phyloP scores from a whole-genome alignment of 1,140 invertebrate genomes.

The Parasteatoda tepidariorum region DNA sequence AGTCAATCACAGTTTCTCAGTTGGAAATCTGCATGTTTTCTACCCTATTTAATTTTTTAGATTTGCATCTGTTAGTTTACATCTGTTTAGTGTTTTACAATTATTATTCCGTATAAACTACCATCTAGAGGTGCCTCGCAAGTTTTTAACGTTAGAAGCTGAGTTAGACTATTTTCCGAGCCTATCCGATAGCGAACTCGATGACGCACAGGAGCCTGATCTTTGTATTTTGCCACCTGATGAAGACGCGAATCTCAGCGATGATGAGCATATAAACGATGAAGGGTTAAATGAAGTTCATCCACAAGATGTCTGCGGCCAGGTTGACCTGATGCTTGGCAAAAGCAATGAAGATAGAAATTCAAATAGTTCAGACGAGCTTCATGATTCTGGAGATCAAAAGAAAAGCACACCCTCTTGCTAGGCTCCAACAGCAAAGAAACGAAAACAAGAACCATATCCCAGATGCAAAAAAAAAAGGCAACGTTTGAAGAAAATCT shows the following conservation, averaged over 20 bases:
- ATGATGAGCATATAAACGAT: not conserved
- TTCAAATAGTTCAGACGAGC: conserved; percentile 1
- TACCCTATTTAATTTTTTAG: no score
- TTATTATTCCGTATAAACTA: no score
- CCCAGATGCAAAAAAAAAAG: not conserved
- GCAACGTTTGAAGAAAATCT: conserved; percentile 2
- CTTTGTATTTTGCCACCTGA: not conserved
- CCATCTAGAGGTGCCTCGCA: no score
- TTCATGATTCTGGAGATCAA: not conserved
- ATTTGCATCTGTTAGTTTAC: no score
- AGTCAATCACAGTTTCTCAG: no score
- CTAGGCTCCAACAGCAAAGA: not conserved
- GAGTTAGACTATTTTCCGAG: not conserved
- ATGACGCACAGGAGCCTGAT: not conserved
- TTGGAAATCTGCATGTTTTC: no score
- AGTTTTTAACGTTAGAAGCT: conserved; percentile 16
- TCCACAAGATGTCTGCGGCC: conserved; percentile 4
- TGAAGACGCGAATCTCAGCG: not conserved
- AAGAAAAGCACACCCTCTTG: not conserved
- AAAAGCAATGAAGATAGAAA: not conserved
- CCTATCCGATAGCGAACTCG: not conserved
- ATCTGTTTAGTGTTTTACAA: no score
- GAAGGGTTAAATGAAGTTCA: not conserved
- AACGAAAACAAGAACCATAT: not conserved
- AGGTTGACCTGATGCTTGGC: conserved; percentile 1